A percentile compares a stretch with the other conserved stretches of the same genome.
These are phyloP conservation scores for Camelus dromedarius DNA, from an alignment of 2,113 vertebrate genomes.

Conservation along the genomic window DNA sequence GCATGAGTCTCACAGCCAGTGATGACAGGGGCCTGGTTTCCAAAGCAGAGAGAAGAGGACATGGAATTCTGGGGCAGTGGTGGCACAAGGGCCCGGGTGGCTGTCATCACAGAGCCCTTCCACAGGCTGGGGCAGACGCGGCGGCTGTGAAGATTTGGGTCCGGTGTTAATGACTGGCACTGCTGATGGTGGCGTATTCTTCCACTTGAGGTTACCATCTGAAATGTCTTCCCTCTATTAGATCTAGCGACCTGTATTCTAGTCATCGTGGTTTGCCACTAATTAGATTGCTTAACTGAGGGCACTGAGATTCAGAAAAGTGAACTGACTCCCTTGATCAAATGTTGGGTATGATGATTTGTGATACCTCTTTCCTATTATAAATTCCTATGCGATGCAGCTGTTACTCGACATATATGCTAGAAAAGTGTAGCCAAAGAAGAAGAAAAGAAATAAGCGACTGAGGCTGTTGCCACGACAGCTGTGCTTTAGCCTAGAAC, in stretches of 20 bases:
- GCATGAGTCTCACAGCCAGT: neutral
- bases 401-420: neutral
- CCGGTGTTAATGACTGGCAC: neutral
- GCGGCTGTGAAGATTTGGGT: neutral
- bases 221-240: neutral
- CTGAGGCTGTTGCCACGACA: slow-evolving; percentile 43
- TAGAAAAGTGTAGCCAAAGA: neutral
- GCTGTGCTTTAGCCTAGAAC: slow-evolving; percentile 46
- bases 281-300: neutral
- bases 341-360: neutral
- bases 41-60: neutral
- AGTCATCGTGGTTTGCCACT: neutral
- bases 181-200: too few species aligned
- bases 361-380: neutral
- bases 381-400: too few species aligned
- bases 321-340: neutral
- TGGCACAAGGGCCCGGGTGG: accelerated
- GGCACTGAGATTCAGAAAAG: neutral
- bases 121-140: neutral
- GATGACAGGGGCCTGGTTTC: neutral
- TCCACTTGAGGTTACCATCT: neutral
- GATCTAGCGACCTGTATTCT: neutral
- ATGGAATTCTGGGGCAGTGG: neutral
- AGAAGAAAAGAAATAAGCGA: neutral
- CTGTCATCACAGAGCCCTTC: neutral